Evolutionary conservation across 2,888 invertebrate species (phyloP), one percentile per base, ranked within the genome.

Genomic region (Pyrochroa serraticornis): DNA sequence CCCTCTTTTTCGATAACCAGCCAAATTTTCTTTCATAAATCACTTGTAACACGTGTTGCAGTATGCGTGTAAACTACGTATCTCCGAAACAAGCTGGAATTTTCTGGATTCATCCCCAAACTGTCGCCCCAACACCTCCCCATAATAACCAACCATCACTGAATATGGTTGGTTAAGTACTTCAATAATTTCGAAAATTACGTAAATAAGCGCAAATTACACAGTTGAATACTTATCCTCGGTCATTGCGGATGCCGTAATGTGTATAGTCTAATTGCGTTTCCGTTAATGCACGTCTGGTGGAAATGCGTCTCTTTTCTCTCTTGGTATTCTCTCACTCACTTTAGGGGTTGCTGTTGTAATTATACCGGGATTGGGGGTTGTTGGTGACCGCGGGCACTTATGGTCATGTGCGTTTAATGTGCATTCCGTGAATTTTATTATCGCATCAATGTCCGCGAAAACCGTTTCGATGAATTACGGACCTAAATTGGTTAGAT

Each of bases 381-480:
- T n/a, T 52, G 49, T 52, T 61, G 63, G 58, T 68, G 69, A 71
- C 71, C 72, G 69, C 72, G 63, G 66, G 69, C 72, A 71, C 74
- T 73, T 72, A 73, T 69, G 74, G 73, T 72, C 75, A 67, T 70
- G 67, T 73, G 75, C 70, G 70, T 71, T 73, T 75, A 75, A 75
- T 75, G 73, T 66, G 71, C 71, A 74, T 75, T 72, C 74, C 70
- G 67, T 63, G 67, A 71, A 75, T 75, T 75, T 75, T 75, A 75
- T 75, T 73, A 71, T 68, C 65, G 70, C 72, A 75, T 73, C 72
- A 72, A 67, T 64, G 68, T 70, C 68, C 65, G 63, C 67, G 66
- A 64, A 56, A 66, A 60, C 65, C 65, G 65, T 68, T 68, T 58
- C 42, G 60, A 66, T 70, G 70, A 70, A 57, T 60, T 70, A 70